Conservation (phyloP, 2,113 vertebrate species). For the Sceloporus tristichus region DNA sequence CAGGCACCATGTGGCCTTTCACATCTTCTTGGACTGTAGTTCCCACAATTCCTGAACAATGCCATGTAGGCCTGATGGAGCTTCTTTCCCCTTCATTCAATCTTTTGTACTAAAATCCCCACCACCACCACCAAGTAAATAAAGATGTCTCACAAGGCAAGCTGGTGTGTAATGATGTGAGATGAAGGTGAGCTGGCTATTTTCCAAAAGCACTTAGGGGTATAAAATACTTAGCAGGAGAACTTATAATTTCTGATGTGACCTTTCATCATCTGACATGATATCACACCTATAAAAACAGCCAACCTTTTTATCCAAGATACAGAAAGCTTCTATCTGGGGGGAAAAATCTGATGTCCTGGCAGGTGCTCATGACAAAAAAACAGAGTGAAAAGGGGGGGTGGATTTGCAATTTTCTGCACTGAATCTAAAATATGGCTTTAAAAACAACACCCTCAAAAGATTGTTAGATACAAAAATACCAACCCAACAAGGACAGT, state of each 20-base stretch:
- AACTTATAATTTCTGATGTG: slow-evolving; percentile 21
- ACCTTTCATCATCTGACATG: slow-evolving; percentile 35
- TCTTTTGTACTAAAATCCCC: background rate
- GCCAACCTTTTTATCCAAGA: slow-evolving; percentile 21
- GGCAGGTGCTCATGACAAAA: background rate
- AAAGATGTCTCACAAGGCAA: slow-evolving; percentile 7
- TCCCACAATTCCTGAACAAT: too few species aligned
- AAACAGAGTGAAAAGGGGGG: fast-evolving
- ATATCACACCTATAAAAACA: slow-evolving; percentile 35
- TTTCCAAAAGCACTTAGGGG: slow-evolving; percentile 3
- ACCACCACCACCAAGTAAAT: background rate
- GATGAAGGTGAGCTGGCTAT: slow-evolving; percentile 1
- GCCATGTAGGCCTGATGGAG: too few species aligned
- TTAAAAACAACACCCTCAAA: background rate
- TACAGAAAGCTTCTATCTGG: slow-evolving; percentile 17
- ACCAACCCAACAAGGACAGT: too few species aligned
- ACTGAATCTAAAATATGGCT: background rate
- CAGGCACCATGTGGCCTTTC: too few species aligned
- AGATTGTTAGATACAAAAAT: too few species aligned
- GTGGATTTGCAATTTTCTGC: background rate
- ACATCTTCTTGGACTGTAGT: too few species aligned
- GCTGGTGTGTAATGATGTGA: background rate
- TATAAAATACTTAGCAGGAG: slow-evolving; percentile 27
- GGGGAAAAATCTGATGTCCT: background rate
- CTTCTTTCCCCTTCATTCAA: background rate